A percentile compares a stretch with the other conserved stretches of the same genome.
Evolutionary conservation across 2,113 vertebrate genomes (phyloP).

Genomic region (Willisornis vidua): DNA sequence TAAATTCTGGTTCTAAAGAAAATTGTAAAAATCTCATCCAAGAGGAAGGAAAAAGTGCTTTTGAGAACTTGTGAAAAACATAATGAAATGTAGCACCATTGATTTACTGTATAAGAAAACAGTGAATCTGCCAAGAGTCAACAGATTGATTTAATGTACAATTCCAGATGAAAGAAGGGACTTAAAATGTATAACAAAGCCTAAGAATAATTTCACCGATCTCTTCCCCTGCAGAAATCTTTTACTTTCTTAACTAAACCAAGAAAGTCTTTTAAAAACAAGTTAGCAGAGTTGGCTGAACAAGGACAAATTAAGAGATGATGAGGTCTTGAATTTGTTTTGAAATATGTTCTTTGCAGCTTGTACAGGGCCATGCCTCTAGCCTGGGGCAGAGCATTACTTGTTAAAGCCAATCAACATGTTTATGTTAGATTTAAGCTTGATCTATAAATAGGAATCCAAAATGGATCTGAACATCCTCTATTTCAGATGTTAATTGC

Average conservation of each 20-base stretch:
- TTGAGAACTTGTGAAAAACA: not conserved
- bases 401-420: not conserved
- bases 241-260: not conserved
- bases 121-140: not conserved
- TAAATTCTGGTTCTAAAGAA: not conserved
- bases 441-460: not conserved
- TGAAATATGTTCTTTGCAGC: not conserved
- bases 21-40: not conserved
- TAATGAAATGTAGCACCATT: conserved; percentile 11
- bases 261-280: not conserved
- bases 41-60: not conserved
- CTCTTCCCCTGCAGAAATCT: not conserved
- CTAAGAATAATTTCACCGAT: not conserved
- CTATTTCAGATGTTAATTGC: not conserved
- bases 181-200: not conserved
- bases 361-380: not conserved
- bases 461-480: not conserved
- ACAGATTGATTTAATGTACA: conserved; percentile 30
- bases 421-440: not conserved
- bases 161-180: conserved; percentile 6
- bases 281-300: not conserved
- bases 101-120: conserved; percentile 39
- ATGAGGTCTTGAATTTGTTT: conserved; percentile 15
- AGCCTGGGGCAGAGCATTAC: not conserved
- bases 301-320: not conserved